Conservation (phyloP, 2,888 invertebrate genomes). For the Xestia sexstrigata region DNA sequence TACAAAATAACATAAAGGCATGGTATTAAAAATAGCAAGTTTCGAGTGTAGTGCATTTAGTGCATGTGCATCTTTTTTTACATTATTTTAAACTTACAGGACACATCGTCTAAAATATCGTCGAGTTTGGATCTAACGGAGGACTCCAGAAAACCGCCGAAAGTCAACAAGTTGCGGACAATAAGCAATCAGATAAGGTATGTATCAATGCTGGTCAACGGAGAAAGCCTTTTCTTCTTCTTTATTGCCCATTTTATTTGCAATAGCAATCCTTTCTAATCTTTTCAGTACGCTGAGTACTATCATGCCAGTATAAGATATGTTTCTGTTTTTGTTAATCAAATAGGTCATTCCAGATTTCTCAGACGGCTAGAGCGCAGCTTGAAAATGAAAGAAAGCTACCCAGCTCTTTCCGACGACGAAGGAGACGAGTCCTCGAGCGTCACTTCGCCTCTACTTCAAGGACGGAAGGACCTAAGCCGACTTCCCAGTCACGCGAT, state of each 20-base stretch:
- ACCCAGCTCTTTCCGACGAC: constrained; percentile 91
- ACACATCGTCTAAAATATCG: constrained; percentile 91
- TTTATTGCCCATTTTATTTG: constrained; percentile 1
- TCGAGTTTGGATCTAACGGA: constrained; percentile 91
- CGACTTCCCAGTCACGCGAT: constrained; percentile 83
- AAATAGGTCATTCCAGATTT: constrained; percentile 88
- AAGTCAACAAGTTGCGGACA: constrained; percentile 93
- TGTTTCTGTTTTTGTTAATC: constrained; percentile 57
- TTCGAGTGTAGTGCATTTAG: constrained; percentile 25
- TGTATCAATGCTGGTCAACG: constrained; percentile 25
- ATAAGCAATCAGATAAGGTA: constrained; percentile 95
- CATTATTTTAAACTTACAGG: constrained; percentile 79
- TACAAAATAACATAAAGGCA: constrained; percentile 44
- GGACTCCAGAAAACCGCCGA: constrained; percentile 90
- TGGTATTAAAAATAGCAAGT: constrained; percentile 48
- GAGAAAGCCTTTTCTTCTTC: not conserved
- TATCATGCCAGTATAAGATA: constrained; percentile 47
- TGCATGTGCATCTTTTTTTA: constrained; percentile 58
- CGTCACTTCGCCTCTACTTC: constrained; percentile 92
- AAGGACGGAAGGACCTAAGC: constrained; percentile 83
- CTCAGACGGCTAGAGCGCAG: constrained; percentile 93
- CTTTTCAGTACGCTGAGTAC: constrained; percentile 38
- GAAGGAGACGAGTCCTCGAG: constrained; percentile 91
- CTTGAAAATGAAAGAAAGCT: constrained; percentile 92
- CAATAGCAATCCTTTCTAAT: not conserved